Percentiles rank a stretch among this genome's conserved stretches.
Conservation (phyloP, 53 echinoderm and acorn worm genomes). For the Patiria pectinifera region DNA sequence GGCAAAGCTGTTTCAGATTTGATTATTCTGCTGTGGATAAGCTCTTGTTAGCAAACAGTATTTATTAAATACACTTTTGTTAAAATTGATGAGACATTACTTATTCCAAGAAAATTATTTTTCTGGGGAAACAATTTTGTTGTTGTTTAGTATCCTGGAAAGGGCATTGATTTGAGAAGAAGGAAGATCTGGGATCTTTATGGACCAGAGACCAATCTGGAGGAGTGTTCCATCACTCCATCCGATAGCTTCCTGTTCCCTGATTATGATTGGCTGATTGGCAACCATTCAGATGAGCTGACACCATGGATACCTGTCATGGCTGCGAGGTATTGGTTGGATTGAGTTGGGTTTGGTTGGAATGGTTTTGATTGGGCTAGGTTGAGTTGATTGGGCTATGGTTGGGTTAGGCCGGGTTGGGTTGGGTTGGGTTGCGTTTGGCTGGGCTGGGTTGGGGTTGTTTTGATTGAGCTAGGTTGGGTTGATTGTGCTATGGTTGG, state of each 20-base stretch:
- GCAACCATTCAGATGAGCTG: conserved; percentile 99
- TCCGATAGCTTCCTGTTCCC: conserved; percentile 74
- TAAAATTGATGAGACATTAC: no score
- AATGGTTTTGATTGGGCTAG: background rate
- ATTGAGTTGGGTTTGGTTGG: background rate
- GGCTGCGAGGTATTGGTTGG: conserved; percentile 83
- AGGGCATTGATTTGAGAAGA: conserved; percentile 89
- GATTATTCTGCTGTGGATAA: no score
- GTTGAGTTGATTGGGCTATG: no score
- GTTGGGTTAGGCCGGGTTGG: background rate
- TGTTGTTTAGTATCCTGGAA: conserved; percentile 81
- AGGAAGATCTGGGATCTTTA: conserved; percentile 96
- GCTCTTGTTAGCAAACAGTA: no score
- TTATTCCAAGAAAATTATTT: no score
- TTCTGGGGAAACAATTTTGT: no score
- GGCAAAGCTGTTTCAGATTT: no score
- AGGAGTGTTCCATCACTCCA: conserved; percentile 85
- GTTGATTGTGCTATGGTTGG: background rate
- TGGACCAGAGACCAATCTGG: conserved; percentile 81
- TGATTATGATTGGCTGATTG: conserved; percentile 96
- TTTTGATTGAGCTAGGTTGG: background rate
- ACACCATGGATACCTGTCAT: conserved; percentile 99
- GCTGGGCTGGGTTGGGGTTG: background rate
- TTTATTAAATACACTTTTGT: no score
- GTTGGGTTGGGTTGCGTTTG: background rate